Evolutionary conservation across 2,113 vertebrate species (phyloP).

Genomic region (Paradoxurus hermaphroditus): DNA sequence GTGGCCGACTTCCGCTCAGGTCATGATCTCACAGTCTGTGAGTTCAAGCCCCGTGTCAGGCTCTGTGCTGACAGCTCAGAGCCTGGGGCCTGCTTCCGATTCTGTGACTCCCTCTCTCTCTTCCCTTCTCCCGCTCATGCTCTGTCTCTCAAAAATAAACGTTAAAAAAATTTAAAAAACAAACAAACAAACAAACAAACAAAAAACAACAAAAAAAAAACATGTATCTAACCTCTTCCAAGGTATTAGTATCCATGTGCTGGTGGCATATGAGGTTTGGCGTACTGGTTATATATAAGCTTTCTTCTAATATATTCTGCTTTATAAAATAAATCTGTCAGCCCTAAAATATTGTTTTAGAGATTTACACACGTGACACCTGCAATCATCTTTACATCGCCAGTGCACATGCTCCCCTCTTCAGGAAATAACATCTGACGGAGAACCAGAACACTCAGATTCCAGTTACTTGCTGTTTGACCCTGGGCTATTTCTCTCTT

Average conservation of each 20-base stretch:
- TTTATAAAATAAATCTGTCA: neutral
- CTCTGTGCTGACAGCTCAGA: no score
- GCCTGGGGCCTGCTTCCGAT: no score
- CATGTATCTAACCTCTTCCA: neutral
- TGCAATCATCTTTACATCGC: neutral
- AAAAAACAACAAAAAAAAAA: no score
- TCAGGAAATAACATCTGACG: neutral
- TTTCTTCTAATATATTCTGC: neutral
- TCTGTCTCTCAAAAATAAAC: no score
- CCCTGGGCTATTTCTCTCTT: neutral
- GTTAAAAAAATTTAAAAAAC: no score
- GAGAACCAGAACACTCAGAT: neutral
- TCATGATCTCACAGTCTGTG: no score
- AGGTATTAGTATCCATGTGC: neutral
- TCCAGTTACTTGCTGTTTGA: neutral
- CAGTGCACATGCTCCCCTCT: fast-evolving
- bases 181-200: no score
- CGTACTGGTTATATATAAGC: neutral
- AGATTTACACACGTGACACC: neutral
- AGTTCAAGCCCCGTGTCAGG: no score
- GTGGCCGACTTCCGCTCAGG: no score
- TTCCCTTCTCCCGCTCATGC: no score
- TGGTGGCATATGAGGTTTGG: neutral
- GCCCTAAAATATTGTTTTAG: neutral
- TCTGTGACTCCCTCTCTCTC: no score